Conservation (phyloP, 2,113 vertebrate genomes). For the Pteronura brasiliensis region DNA sequence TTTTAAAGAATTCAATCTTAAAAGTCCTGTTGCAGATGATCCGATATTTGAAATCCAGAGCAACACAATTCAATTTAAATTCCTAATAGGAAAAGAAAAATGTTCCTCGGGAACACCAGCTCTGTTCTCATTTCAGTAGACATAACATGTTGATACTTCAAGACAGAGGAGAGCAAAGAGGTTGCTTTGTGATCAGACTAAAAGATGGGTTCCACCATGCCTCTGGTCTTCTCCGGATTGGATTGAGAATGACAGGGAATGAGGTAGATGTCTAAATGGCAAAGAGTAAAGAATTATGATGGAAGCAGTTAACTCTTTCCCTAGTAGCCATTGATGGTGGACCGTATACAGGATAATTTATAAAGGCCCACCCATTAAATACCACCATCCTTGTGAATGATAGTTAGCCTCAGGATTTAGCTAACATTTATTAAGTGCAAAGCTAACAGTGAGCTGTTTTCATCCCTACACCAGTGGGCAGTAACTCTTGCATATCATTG, state of each 20-base stretch:
- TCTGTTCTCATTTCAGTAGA: neutral
- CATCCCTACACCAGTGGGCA: neutral
- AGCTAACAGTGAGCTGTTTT: neutral
- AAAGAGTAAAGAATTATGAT: neutral
- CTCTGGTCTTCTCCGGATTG: neutral
- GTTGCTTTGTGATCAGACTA: neutral
- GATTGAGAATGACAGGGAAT: neutral
- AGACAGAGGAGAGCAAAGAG: neutral
- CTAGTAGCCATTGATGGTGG: neutral
- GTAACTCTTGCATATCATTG: constrained; percentile 70
- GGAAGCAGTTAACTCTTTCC: neutral
- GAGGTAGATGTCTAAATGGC: neutral
- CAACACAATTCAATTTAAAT: neutral
- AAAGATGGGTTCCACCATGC: neutral
- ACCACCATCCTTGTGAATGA: neutral
- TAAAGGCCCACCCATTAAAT: neutral
- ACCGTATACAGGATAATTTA: neutral
- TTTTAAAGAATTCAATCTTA: neutral
- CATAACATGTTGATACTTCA: neutral
- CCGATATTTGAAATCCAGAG: neutral
- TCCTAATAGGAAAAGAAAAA: neutral
- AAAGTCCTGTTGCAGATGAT: neutral
- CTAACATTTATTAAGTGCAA: neutral
- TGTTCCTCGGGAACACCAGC: neutral
- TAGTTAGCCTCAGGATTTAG: neutral